Conservation (phyloP, 2,113 vertebrate genomes). For the Colaptes auratus region DNA sequence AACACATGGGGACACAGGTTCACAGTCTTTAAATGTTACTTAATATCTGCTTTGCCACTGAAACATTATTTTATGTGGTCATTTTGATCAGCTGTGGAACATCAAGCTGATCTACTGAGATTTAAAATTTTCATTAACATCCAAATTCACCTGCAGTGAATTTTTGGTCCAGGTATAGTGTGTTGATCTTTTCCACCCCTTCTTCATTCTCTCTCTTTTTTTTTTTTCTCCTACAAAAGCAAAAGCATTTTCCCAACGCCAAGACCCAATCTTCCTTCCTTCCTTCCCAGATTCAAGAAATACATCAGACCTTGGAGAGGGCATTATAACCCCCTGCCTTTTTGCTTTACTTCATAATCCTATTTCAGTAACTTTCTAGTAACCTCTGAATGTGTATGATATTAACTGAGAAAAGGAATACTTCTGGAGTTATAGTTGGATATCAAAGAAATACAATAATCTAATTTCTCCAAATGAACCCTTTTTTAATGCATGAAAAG, state of each 20-base stretch:
- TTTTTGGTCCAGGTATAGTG: not conserved
- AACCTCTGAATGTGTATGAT: not conserved
- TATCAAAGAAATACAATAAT: not conserved
- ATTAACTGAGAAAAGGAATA: not conserved
- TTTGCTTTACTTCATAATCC: not conserved
- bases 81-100: not conserved
- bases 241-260: not conserved
- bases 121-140: not conserved
- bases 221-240: not conserved
- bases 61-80: not conserved
- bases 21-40: not conserved
- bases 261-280: not conserved
- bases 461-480: not conserved
- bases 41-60: not conserved
- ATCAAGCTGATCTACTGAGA: not conserved
- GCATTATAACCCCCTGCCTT: not conserved
- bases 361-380: not conserved
- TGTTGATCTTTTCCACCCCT: not conserved
- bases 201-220: not conserved
- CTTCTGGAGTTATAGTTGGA: not conserved
- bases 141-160: not conserved
- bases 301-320: not conserved
- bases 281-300: not conserved
- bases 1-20: not conserved
- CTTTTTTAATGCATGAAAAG: slow-evolving; percentile 15